Percentiles rank a stretch among this genome's conserved stretches.
These are phyloP conservation scores for Folsomia candida DNA, from an alignment of 2,888 invertebrate genomes.

Conservation along the genomic window DNA sequence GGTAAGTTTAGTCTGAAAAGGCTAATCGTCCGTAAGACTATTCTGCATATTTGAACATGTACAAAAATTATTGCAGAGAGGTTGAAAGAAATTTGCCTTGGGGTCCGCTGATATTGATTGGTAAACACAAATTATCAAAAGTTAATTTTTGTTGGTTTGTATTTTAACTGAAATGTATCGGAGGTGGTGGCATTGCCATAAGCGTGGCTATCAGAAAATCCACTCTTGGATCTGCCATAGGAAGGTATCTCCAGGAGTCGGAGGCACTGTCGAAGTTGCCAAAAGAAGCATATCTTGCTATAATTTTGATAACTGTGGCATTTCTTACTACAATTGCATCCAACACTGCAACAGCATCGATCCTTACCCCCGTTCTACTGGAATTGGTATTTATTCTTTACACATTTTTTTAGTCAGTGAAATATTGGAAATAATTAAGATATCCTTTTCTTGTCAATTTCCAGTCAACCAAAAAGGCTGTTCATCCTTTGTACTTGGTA, in stretches of 20 bases:
- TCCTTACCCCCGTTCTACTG: slow-evolving; percentile 36
- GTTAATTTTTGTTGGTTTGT: not conserved
- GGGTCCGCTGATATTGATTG: slow-evolving; percentile 36
- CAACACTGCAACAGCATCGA: slow-evolving; percentile 35
- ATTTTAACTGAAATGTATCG: not conserved
- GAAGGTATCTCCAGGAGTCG: slow-evolving; percentile 66
- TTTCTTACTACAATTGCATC: slow-evolving; percentile 83
- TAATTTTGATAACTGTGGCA: slow-evolving; percentile 74
- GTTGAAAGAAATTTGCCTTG: slow-evolving; percentile 20
- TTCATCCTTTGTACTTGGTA: slow-evolving; percentile 34
- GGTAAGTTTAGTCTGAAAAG: too few species aligned
- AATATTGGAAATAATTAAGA: not conserved
- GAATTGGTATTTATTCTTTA: slow-evolving; percentile 18
- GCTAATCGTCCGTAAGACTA: not conserved
- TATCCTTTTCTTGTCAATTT: too few species aligned
- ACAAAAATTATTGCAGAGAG: slow-evolving; percentile 10
- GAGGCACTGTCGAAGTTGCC: slow-evolving; percentile 59
- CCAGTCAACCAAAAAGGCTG: slow-evolving; percentile 25
- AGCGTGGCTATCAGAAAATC: slow-evolving; percentile 80
- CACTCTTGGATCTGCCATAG: slow-evolving; percentile 73
- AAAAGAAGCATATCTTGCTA: slow-evolving; percentile 52
- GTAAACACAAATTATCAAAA: slow-evolving; percentile 11
- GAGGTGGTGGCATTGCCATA: slow-evolving; percentile 83
- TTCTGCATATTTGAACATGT: too few species aligned
- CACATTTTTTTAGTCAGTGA: too few species aligned